Evolutionary conservation across 2,113 vertebrate genomes (phyloP), one percentile per base, ranked within the genome.

Genomic region (Carassius gibelio): DNA sequence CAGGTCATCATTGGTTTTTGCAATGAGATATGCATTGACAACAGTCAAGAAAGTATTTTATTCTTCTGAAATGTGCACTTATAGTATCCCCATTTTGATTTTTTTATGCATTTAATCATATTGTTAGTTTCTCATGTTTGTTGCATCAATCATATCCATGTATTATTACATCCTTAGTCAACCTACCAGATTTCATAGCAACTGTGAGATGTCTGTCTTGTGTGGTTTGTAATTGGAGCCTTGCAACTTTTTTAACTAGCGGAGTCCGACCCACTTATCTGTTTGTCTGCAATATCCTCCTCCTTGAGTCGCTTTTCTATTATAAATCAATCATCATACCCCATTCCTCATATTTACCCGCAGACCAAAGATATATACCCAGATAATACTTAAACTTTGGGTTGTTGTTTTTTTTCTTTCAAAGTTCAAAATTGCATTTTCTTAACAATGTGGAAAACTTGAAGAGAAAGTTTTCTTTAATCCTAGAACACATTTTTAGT

Each of bases 201-300:
- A 34, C 14, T 68, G 8, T 68, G 23, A 19, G 23, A 52, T 10
- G 79, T 23, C 8, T 34, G n/a, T 30, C 34, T 62, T 6, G 2
- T 68, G 42, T 81, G 79, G 11, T 55, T 82, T 69, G 80, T 52
- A 55, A 82, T 38, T 69, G 19, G 17, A 71, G 45, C 17, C 19
- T 71, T 71, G 45, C 45, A 82, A 26, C 45, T 82, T 26, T 69
- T 69, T 69, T 26, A 69, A 15, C 15, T 71, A 71, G 55, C 55
- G 48, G 30, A 30, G 30, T 30, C 30, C 1, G 48, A 55, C 17
- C 80, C 23, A 82, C 80, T 36, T 71, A 55, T 38, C 64, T 34
- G 45, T 55, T 82, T 2, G 4, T 15, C 61, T 66, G 38, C 14
- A 13, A 45, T 66, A 48, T 59, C 19, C 75, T 66, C 17, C 1